Base-by-base conservation (phyloP, 2,797 vertebrate species). In the Arnoldichthys spilopterus region DNA sequence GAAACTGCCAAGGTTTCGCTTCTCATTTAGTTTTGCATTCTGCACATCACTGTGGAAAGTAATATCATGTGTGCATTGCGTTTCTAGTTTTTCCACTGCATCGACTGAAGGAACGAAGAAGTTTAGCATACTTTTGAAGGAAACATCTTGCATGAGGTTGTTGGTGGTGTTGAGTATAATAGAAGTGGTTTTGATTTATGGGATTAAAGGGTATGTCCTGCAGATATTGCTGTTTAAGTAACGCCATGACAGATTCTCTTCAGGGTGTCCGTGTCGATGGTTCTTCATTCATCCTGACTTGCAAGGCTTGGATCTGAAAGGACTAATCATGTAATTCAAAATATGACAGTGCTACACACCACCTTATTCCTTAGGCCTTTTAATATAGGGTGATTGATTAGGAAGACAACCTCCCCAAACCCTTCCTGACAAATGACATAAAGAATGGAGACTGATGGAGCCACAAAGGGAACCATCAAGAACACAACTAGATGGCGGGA, bases 271-370 rank as follows among this genome's bases (percentile, higher is more conserved):
- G 20, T 45, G 4, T 58, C 37, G 20, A 34, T 40, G 45, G 53
- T 69, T 51, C 45, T 37, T 80, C 78, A 75, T 63, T 75, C 22
- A 54, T 70, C 51, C 58, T 63, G 43, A 70, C 43, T 73, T 67
- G 56, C n/a, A 67, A 24, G 34, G 40, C 34, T 69, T 43, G 37
- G 16, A 32, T 80, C 54, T 53, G 72, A 75, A 73, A 80, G 43
- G 64, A 53, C 56, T 40, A 80, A 75, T 80, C 56, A 62, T 4
- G 22, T 80, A 74, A 80, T 80, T 80, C 64, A 53, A 70, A 45
- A 47, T 70, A 63, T 80, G 72, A 72, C 78, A 75, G 72, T 74
- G 45, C 34, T 56, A 56, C 56, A 40, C 32, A 69, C 78, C 64
- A 70, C 66, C 34, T 54, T 54, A 75, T 75, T 70, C 68, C 56